Evolutionary conservation across 2,113 vertebrate species (phyloP).

Genomic region (Sapayoa aenigma): DNA sequence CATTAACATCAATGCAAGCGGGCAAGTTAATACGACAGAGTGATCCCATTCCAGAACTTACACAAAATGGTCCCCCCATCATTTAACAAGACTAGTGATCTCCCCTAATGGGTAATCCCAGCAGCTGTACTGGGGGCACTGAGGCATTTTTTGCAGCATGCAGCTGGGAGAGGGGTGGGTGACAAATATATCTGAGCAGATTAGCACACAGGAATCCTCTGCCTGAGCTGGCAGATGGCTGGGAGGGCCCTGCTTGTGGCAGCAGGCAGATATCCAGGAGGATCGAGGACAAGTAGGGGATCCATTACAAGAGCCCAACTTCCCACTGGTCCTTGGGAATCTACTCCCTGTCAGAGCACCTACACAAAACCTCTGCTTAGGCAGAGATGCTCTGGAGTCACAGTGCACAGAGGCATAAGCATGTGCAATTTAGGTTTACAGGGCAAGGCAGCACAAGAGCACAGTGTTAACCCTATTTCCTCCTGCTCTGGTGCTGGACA

Average conservation of each 20-base stretch:
- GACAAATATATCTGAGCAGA: neutral
- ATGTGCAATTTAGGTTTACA: neutral
- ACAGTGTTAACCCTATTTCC: accelerated
- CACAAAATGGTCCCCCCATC: neutral
- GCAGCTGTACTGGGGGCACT: neutral
- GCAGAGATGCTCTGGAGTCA: neutral
- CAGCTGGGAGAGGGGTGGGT: neutral
- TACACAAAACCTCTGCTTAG: neutral
- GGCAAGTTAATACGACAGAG: neutral
- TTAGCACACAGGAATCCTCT: neutral
- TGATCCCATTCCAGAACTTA: neutral
- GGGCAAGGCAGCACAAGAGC: neutral
- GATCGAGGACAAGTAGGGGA: neutral
- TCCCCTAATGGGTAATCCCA: neutral
- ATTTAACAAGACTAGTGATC: constrained; percentile 35
- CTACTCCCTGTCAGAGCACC: neutral
- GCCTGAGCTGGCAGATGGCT: constrained; percentile 14
- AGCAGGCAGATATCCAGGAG: neutral
- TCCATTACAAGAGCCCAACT: neutral
- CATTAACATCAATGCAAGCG: constrained; percentile 28
- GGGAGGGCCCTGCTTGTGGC: neutral
- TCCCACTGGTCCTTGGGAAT: neutral
- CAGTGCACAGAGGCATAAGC: neutral
- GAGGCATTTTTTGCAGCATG: neutral
- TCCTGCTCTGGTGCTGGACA: neutral